Percentiles rank a stretch among this genome's conserved stretches.
These are phyloP conservation scores for Agrotis clavis DNA, from an alignment of 2,888 invertebrate species.

Conservation along the genomic window DNA sequence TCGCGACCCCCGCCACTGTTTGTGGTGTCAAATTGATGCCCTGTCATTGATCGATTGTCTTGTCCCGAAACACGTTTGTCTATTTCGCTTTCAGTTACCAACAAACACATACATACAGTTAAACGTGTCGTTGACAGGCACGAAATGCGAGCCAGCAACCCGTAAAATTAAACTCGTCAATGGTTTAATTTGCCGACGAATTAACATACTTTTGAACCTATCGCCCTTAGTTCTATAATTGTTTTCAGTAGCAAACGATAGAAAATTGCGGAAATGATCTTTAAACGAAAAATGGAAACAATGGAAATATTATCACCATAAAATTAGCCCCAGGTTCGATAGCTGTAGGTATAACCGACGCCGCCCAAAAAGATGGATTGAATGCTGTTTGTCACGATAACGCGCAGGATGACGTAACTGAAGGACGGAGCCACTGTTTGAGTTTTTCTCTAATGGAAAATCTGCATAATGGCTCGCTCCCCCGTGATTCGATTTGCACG, in stretches of 20 bases:
- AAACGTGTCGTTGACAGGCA: constrained; percentile 66
- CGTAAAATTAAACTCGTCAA: constrained; percentile 77
- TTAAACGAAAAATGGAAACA: neutral
- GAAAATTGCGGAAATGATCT: neutral
- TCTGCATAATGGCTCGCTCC: constrained; percentile 87
- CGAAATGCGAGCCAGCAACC: constrained; percentile 69
- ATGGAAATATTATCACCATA: neutral
- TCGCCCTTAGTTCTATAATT: neutral
- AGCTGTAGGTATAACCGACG: constrained; percentile 14
- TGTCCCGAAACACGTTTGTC: constrained; percentile 64
- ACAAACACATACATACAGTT: constrained; percentile 68
- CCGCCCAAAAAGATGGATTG: constrained; percentile 33
- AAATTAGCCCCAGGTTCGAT: neutral
- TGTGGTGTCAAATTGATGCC: constrained; percentile 76
- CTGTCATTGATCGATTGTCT: constrained; percentile 82
- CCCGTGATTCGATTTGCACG: constrained; percentile 86
- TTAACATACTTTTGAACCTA: constrained; percentile 19
- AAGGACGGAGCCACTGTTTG: constrained; percentile 68
- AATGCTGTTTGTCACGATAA: constrained; percentile 57
- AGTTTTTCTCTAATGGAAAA: constrained; percentile 88
- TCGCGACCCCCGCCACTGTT: constrained; percentile 48
- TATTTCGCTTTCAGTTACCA: constrained; percentile 63
- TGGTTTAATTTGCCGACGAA: constrained; percentile 29
- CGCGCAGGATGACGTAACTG: constrained; percentile 60
- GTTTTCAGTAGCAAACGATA: neutral